These are phyloP conservation scores for Anniella stebbinsi DNA, from an alignment of 2,797 vertebrate genomes.

Conservation along the genomic window DNA sequence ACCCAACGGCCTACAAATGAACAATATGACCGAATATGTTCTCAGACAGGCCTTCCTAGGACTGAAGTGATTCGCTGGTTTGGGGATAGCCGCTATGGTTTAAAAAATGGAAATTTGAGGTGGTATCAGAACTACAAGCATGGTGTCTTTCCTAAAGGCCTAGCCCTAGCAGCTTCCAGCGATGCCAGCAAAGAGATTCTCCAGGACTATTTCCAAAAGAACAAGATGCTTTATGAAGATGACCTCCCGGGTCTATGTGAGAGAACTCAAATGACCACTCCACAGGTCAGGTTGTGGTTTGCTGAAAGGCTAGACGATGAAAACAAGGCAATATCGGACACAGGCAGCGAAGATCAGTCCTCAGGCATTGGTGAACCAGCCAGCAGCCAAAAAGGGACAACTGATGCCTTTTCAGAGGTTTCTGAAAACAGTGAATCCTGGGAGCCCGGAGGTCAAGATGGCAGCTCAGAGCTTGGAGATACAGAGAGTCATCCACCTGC, in stretches of 20 bases:
- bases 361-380: slow-evolving; percentile 40
- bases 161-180: slow-evolving; percentile 80
- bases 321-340: slow-evolving; percentile 60
- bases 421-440: slow-evolving; percentile 74
- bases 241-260: slow-evolving; percentile 87
- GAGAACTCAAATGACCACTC: slow-evolving; percentile 84
- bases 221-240: slow-evolving; percentile 84
- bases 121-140: slow-evolving; percentile 94
- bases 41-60: slow-evolving; percentile 88
- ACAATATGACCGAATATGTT: slow-evolving; percentile 91
- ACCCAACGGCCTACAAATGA: slow-evolving; percentile 94
- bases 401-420: slow-evolving; percentile 65
- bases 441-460: slow-evolving; percentile 71
- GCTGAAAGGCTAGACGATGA: slow-evolving; percentile 80
- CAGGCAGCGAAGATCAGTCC: slow-evolving; percentile 69
- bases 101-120: slow-evolving; percentile 95
- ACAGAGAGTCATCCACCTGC: slow-evolving; percentile 55
- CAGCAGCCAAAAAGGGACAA: slow-evolving; percentile 45
- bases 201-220: slow-evolving; percentile 83
- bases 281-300: slow-evolving; percentile 92
- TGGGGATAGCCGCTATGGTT: slow-evolving; percentile 93
- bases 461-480: slow-evolving; percentile 57
- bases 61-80: slow-evolving; percentile 98
- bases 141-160: slow-evolving; percentile 81
- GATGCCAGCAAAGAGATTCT: slow-evolving; percentile 78